Base-by-base conservation (phyloP, 2,888 invertebrate genomes). In the Nycteola revayana region DNA sequence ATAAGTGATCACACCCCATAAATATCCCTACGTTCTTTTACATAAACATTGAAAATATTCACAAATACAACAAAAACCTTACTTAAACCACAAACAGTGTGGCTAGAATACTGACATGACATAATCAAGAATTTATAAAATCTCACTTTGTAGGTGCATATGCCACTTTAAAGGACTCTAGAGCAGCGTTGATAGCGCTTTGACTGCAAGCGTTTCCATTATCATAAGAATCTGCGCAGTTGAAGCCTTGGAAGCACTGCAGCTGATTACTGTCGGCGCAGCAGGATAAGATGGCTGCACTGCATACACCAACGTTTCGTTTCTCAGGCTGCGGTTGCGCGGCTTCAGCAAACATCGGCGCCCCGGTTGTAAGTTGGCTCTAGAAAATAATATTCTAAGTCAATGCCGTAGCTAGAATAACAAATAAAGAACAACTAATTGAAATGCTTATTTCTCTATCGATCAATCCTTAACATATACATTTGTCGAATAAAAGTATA, bases 241-340 rank as follows among this genome's bases (percentile, higher is more conserved):
- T 69, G 7, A 72, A 60, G 20, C 47, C 51, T 5, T 33, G 42
- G 46, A 86, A 84, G 42, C 86, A 86, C 7, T 66, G 69, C 14
- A 62, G 45, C 1, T 32, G 5, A 9, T 41, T 31, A 1, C 52
- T 39, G 1, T 42, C 33, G 6, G 47, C 59, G 39, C 86, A 85
- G 59, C 86, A 86, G 1, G 70, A 60, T 0, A 86, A 51, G 23
- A 80, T 64, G 0, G 79, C 75, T 7, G 79, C 74, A 25, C 73
- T 73, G 43, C 86, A 86, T 36, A 53, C 50, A 1, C 51, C 55
- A 0, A 71, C 69, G 4, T 46, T 10, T 4, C 32, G 47, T 14
- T 3, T 5, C 5, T 21, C 21, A 5, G 21, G 18, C 3, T 18
- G 3, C 1, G 17, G 10, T 2, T 39, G n/a, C 18, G 17, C 17